phyloP scores from a whole-genome alignment of 2,113 vertebrate species.

The Macrotus californicus region DNA sequence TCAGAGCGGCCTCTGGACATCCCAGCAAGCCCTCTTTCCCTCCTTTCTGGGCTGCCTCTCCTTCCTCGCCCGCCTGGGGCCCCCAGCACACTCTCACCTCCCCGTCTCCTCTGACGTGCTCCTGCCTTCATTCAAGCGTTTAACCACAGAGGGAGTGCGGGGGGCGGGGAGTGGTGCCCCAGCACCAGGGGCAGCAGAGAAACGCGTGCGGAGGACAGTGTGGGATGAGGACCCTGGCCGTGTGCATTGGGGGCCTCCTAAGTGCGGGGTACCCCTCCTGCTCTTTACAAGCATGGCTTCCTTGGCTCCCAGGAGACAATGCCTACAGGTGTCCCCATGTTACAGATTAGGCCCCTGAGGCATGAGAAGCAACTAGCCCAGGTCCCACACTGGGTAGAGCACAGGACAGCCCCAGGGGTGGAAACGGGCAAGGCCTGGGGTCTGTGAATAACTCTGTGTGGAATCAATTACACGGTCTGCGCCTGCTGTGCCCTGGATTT shows the following conservation, averaged over 20 bases:
- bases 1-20: background rate
- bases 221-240: background rate
- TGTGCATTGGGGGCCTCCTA: background rate
- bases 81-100: background rate
- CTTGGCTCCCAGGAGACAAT: background rate
- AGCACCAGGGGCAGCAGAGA: background rate
- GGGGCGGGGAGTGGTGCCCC: background rate
- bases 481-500: too few species aligned
- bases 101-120: background rate
- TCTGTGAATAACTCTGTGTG: too few species aligned
- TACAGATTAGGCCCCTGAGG: background rate
- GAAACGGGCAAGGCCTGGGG: background rate
- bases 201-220: background rate
- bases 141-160: background rate
- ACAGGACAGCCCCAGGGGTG: background rate
- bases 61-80: background rate
- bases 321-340: background rate
- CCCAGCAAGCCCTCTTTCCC: background rate
- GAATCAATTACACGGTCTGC: background rate
- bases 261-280: background rate
- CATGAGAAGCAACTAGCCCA: background rate
- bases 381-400: background rate
- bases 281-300: background rate
- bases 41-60: background rate
- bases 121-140: background rate